Percentiles rank a stretch among this genome's conserved stretches.
Conservation (phyloP, 2,888 invertebrate genomes). For the Melipona bicolor region DNA sequence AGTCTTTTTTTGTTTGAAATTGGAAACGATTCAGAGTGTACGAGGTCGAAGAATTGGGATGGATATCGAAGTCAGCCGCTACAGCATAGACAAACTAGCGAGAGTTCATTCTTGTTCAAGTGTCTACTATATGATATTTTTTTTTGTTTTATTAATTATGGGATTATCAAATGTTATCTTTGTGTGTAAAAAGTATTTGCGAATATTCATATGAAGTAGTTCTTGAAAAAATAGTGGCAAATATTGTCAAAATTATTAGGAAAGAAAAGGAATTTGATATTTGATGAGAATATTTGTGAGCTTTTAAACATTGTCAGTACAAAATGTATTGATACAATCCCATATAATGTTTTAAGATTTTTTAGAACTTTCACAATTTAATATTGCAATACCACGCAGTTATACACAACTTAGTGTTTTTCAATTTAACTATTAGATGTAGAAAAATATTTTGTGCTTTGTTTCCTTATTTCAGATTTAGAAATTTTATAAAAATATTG, state of each 20-base stretch:
- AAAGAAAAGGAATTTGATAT: too few relatives aligned
- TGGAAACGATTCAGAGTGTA: conserved; percentile 53
- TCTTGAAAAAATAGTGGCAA: not conserved
- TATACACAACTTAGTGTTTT: too few relatives aligned
- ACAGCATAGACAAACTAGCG: conserved; percentile 9
- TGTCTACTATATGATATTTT: too few relatives aligned
- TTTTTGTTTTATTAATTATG: not conserved
- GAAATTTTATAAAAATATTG: too few relatives aligned
- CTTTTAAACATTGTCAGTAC: not conserved
- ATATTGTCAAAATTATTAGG: not conserved
- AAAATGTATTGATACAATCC: not conserved
- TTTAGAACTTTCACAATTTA: not conserved
- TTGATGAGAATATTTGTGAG: not conserved
- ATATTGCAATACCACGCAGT: not conserved
- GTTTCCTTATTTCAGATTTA: too few relatives aligned
- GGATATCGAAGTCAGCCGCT: conserved; percentile 61
- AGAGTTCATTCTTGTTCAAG: conserved; percentile 23
- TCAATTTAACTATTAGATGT: too few relatives aligned
- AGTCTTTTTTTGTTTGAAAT: conserved; percentile 17
- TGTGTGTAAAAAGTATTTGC: not conserved
- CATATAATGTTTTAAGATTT: not conserved
- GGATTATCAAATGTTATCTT: not conserved
- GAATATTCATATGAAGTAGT: not conserved
- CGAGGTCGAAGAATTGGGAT: conserved; percentile 56
- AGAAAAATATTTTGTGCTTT: too few relatives aligned